A percentile compares a stretch with the other conserved stretches of the same genome.
phyloP scores from a whole-genome alignment of 2,888 invertebrate genomes.

The Tetragonisca angustula region DNA sequence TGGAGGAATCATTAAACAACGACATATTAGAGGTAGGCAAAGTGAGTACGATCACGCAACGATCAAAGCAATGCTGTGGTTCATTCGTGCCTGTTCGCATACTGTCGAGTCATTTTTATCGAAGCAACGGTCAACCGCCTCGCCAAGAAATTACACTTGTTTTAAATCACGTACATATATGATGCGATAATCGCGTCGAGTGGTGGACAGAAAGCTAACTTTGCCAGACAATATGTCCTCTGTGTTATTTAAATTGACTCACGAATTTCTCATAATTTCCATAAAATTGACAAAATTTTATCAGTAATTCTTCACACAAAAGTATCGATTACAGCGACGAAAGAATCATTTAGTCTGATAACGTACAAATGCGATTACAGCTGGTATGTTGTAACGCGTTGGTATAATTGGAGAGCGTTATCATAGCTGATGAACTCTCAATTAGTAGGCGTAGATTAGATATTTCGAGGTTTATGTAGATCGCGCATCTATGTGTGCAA shows the following conservation, averaged over 20 bases:
- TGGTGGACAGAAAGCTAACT: not conserved
- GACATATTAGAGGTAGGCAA: constrained; percentile 17
- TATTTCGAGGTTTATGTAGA: constrained; percentile 37
- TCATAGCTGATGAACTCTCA: constrained; percentile 30
- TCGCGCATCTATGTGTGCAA: not conserved
- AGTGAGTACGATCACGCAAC: constrained; percentile 43
- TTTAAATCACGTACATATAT: not conserved
- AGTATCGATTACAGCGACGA: not conserved
- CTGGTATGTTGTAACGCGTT: not conserved
- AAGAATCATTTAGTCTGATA: constrained; percentile 4
- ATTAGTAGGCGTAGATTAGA: constrained; percentile 30
- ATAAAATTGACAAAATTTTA: too few species aligned
- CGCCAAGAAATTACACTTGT: constrained; percentile 11
- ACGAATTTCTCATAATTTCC: not conserved
- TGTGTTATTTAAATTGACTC: not conserved
- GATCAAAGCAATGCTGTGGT: constrained; percentile 2
- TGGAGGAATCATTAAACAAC: constrained; percentile 23
- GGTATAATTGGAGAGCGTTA: constrained; percentile 15
- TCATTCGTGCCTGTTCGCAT: constrained; percentile 30
- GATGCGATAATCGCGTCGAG: not conserved
- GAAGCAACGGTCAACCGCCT: not conserved
- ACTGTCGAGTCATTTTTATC: constrained; percentile 22
- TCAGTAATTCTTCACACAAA: not conserved
- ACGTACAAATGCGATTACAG: not conserved
- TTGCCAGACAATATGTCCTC: not conserved